Conservation (phyloP, 1,140 invertebrate species). For the Caerostris darwini region DNA sequence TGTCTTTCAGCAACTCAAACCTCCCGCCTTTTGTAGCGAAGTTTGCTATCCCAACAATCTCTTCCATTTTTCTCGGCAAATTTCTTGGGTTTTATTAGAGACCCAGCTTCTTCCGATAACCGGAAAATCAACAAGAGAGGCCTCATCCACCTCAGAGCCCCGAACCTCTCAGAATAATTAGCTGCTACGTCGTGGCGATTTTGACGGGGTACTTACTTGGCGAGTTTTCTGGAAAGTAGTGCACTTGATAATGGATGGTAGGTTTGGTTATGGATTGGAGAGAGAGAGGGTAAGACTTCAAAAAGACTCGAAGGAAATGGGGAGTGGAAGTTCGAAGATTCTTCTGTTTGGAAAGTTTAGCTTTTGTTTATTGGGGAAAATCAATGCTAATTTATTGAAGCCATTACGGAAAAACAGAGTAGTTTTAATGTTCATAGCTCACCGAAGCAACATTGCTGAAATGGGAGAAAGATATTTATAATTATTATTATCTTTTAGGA, state of each 20-base stretch:
- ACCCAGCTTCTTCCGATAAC: background rate
- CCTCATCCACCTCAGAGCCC: background rate
- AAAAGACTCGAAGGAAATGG: background rate
- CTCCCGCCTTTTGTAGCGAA: background rate
- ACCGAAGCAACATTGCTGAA: too few species aligned
- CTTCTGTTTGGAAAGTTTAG: too few species aligned
- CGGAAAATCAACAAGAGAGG: background rate
- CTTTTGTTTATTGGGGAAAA: too few species aligned
- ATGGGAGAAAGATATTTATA: too few species aligned
- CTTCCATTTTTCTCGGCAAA: background rate
- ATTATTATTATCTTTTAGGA: too few species aligned
- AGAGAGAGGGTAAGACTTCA: background rate
- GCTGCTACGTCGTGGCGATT: background rate
- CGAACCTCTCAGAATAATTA: conserved; percentile 27
- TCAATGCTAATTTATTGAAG: too few species aligned
- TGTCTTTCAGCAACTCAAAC: background rate
- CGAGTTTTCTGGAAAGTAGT: background rate
- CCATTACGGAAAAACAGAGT: too few species aligned
- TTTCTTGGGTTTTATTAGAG: background rate
- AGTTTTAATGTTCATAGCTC: too few species aligned
- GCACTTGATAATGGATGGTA: background rate
- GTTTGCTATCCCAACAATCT: conserved; percentile 9
- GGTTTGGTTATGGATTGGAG: background rate
- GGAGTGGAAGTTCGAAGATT: too few species aligned
- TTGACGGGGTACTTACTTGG: background rate